Base-by-base conservation (phyloP, 2,888 invertebrate genomes). In the Calameuta pallipes region DNA sequence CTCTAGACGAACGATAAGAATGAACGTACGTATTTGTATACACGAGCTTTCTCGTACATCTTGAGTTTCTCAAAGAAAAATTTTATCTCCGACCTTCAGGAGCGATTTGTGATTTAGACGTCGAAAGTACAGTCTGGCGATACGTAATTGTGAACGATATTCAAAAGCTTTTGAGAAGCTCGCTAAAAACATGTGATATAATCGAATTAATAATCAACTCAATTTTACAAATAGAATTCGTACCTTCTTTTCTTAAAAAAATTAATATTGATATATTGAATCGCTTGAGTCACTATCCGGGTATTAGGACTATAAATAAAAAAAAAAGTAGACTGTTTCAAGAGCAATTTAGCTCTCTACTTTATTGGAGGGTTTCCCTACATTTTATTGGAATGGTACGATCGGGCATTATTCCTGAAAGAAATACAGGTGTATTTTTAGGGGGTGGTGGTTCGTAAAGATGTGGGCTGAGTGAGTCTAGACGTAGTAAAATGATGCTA, bases 401-500 rank as follows among this genome's bases (percentile, higher is more conserved):
- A 56, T 56, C 23, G 6, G 23, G 56, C 56, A 56, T 56, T 56
- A 56, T 56, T 56, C 56, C 56, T 23, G 71, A 77, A 76, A 79
- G 79, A 79, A 80, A 79, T 80, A 82, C 82, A 82, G 83, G 71
- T 31, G 80, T 83, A 82, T 84, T 84, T 83, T 82, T 79, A 79
- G 80, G 79, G 76, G 80, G 76, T 80, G 82, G 84, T 83, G 82
- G 80, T 82, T 80, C 82, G 84, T 84, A 82, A 84, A 84, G 81
- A 84, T 79, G 78, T 78, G 82, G 79, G 79, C 80, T 79, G 77
- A 79, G 23, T 78, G 79, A 79, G 84, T 84, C 84, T 84, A 84
- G 84, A 84, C 84, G 81, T 75, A 82, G 80, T 84, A 82, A 84
- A 84, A 82, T 83, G 79, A 78, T 77, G 73, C 77, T 75, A 81